Percentiles rank a stretch among this genome's conserved stretches.
Evolutionary conservation across 1,140 invertebrate genomes (phyloP).

Genomic region (Pectinophora gossypiella): DNA sequence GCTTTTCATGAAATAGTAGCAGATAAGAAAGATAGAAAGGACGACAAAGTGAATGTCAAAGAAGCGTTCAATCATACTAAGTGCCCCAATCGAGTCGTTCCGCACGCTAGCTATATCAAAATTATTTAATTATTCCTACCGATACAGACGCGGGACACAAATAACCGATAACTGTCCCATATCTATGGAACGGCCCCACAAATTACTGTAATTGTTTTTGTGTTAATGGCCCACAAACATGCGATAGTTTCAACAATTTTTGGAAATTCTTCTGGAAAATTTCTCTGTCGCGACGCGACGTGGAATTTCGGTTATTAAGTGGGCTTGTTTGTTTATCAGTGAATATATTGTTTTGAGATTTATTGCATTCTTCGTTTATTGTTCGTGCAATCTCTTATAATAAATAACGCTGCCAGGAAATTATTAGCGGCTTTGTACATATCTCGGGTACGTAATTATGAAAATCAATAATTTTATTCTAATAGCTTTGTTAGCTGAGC

Average conservation of each 20-base stretch:
- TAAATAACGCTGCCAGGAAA: no score
- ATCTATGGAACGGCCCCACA: neutral
- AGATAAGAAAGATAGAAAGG: no score
- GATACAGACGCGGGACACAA: neutral
- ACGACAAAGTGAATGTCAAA: no score
- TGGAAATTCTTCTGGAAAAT: neutral
- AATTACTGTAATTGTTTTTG: conserved; percentile 2
- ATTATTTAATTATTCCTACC: conserved; percentile 3
- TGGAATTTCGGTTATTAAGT: neutral
- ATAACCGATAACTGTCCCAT: conserved; percentile 4
- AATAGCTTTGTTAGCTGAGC: no score
- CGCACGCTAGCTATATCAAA: neutral
- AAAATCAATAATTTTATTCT: no score
- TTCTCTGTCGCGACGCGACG: neutral
- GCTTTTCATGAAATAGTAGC: no score
- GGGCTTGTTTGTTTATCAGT: neutral
- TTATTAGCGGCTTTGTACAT: no score
- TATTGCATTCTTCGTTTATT: no score
- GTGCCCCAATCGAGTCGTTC: neutral
- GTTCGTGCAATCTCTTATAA: no score
- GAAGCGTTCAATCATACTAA: neutral
- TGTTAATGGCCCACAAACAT: neutral
- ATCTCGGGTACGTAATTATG: no score
- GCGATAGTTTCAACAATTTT: neutral
- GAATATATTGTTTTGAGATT: neutral